Percentiles rank a stretch among this genome's conserved stretches.
Conservation (phyloP, 2,797 vertebrate species). For the Gambusia yucatana region DNA sequence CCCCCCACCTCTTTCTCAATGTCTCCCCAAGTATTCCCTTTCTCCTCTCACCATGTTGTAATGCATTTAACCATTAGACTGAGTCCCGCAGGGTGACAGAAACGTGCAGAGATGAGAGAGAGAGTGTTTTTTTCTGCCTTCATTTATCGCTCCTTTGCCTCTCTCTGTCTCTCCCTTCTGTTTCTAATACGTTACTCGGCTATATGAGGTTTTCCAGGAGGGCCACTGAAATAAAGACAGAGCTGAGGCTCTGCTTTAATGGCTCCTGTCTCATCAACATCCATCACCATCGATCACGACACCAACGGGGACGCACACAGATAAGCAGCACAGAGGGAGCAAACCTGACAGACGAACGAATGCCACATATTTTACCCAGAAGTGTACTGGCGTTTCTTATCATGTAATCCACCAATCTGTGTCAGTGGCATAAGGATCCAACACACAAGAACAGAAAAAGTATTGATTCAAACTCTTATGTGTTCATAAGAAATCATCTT, state of each 20-base stretch:
- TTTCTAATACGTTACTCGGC: slow-evolving; percentile 57
- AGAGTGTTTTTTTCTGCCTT: slow-evolving; percentile 27
- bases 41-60: slow-evolving; percentile 40
- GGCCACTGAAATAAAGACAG: slow-evolving; percentile 42
- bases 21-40: slow-evolving; percentile 11
- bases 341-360: neutral
- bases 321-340: slow-evolving; percentile 4
- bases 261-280: slow-evolving; percentile 42
- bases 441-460: neutral
- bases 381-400: slow-evolving; percentile 1
- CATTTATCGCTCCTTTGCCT: slow-evolving; percentile 22
- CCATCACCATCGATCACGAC: slow-evolving; percentile 40
- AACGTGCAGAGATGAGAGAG: slow-evolving; percentile 38
- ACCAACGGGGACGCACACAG: neutral
- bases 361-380: slow-evolving; percentile 6
- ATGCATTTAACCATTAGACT: slow-evolving; percentile 59
- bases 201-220: slow-evolving; percentile 51
- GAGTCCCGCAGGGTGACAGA: slow-evolving; percentile 39
- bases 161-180: slow-evolving; percentile 19
- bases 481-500: neutral
- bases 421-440: neutral
- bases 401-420: neutral
- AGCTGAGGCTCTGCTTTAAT: slow-evolving; percentile 52
- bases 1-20: slow-evolving; percentile 1
- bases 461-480: neutral